These are phyloP conservation scores for Thelaira solivaga DNA, from an alignment of 2,888 invertebrate genomes.

Conservation along the genomic window DNA sequence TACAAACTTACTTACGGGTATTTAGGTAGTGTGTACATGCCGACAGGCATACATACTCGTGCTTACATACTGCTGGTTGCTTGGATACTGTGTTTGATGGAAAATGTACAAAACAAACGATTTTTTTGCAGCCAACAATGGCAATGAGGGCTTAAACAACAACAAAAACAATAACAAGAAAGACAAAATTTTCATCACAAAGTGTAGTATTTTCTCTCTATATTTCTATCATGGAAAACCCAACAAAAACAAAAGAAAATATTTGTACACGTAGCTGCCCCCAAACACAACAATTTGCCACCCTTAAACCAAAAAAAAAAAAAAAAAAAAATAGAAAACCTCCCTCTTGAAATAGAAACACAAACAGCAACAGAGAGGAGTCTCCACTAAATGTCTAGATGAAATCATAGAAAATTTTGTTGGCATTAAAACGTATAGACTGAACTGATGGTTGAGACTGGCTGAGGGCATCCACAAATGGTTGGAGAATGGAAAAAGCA, in stretches of 20 bases:
- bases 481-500: not conserved
- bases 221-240: slow-evolving; percentile 10
- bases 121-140: slow-evolving; percentile 36
- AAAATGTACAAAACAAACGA: slow-evolving; percentile 55
- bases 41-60: no score
- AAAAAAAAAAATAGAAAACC: no score
- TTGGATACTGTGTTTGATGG: slow-evolving; percentile 50
- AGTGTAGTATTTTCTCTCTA: not conserved
- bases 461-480: slow-evolving; percentile 47
- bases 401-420: slow-evolving; percentile 52
- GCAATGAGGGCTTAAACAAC: slow-evolving; percentile 53
- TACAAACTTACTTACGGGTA: no score
- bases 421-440: not conserved
- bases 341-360: not conserved
- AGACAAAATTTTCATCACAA: slow-evolving; percentile 29
- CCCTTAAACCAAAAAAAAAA: slow-evolving; percentile 1
- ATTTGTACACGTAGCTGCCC: slow-evolving; percentile 16
- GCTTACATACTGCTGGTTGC: slow-evolving; percentile 62
- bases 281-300: not conserved
- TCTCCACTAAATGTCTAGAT: slow-evolving; percentile 43
- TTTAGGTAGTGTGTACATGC: no score
- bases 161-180: not conserved
- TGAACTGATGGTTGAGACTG: slow-evolving; percentile 34
- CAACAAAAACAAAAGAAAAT: not conserved
- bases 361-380: slow-evolving; percentile 21